Base-by-base conservation (phyloP, 2,113 vertebrate genomes). In the Plotosus lineatus region DNA sequence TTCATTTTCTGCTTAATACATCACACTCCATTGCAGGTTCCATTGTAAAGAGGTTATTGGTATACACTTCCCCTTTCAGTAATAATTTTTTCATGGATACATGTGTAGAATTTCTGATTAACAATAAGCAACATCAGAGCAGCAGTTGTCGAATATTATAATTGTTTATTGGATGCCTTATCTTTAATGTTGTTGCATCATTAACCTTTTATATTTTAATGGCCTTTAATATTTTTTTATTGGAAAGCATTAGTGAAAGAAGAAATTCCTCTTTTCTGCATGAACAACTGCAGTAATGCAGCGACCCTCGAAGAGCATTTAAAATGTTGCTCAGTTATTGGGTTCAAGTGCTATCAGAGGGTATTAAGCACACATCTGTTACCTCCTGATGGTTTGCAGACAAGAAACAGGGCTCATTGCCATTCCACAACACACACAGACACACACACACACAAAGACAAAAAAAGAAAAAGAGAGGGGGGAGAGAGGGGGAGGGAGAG, bases 331-430 rank as follows among this genome's bases (percentile, higher is more conserved):
- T 73, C 28, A 14, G 73, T 26, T 72, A 28, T 36, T 31, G 56
- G 36, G 33, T 51, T n/a, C 33, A 23, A 78, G 68, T 44, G 23
- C 36, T 33, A 51, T 65, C 76, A 53, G 66, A 72, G 51, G 82
- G 56, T 50, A 83, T 83, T 83, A 80, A 44, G 42, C 44, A 53
- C 79, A 75, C 79, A 75, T 78, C 75, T 78, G 82, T 55, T 78
- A 78, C 68, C 75, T 78, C 55, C 65, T 73, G 66, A 44, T 83
- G 76, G 74, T 48, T 69, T 48, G 28, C 75, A 63, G 28, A 36
- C 31, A 44, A n/a, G 53, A 61, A 60, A 65, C 71, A 50, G 28
- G 56, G 11, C 55, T 80, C 55, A 80, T 63, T 80, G 79, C 3
- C 79, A 81, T 81, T 81, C 71, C n/a, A n/a, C 56, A 65, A 26